Base-by-base conservation (phyloP, 2,113 vertebrate genomes). In the Abramis brama region DNA sequence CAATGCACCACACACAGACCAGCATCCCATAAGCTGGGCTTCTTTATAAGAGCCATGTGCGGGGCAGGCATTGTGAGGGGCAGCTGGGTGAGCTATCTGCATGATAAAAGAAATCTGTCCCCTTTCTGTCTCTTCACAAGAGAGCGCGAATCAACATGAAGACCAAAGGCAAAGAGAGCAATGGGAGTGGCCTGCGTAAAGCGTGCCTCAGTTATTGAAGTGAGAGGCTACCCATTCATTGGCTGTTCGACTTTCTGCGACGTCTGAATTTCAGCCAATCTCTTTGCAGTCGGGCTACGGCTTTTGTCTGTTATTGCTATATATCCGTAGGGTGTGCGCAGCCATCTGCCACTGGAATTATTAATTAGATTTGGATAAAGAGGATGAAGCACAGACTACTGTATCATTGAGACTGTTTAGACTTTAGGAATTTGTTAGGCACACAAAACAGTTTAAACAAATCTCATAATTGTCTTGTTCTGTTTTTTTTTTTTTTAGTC, bases 91-190 rank as follows among this genome's bases (percentile, higher is more conserved):
- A 91, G 87, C 92, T 88, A 93, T 96, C 92, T 95, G 85, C 89
- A 96, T 94, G 91, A 95, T 90, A 92, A 94, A 93, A 92, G 88
- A 92, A 91, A 91, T 93, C 93, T 95, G 90, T 92, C 94, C 91
- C 81, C 74, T 92, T 89, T 83, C 86, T 88, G 87, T 86, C 84
- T 88, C 81, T 86, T 84, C 9, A 57, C 45, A 85, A 86, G 87
- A 87, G 70, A 79, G 36, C 81, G 82, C 74, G 64, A 74, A 86
- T 89, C 88, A 91, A 90, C 89, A 91, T 80, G 86, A 88, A 90
- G 89, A 94, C 94, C 94, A 92, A 73, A 36, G 52, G 77, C 86
- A 7, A 84, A 30, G 13, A 77, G 47, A 87, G 82, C 12, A 43
- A 77, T 82, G 86, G 74, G 87, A 66, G 71, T 83, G 52, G 59